Conservation (phyloP, 2,113 vertebrate species). For the human (Homo sapiens) region GRCh38 chr13:39579501-39580000, state of each 20-base stretch:
- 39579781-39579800: neutral
- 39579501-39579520: neutral
- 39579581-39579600: neutral
- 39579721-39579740: neutral
- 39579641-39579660: slow-evolving; percentile 42
- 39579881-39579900: neutral
- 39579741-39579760: neutral
- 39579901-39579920: neutral
- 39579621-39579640: neutral
- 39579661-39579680: neutral
- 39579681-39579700: slow-evolving; percentile 9
- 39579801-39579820: neutral
- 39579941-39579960: neutral
- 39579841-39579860: neutral
- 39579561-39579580: slow-evolving; percentile 22
- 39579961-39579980: neutral
- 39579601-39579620: slow-evolving; percentile 38
- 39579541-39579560: neutral
- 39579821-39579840: neutral
- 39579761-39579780: neutral
- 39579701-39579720: neutral
- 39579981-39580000: neutral
- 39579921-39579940: neutral
- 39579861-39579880: neutral
- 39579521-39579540: neutral